These are phyloP conservation scores for Agrotis puta DNA, from an alignment of 2,888 invertebrate genomes.

Conservation along the genomic window DNA sequence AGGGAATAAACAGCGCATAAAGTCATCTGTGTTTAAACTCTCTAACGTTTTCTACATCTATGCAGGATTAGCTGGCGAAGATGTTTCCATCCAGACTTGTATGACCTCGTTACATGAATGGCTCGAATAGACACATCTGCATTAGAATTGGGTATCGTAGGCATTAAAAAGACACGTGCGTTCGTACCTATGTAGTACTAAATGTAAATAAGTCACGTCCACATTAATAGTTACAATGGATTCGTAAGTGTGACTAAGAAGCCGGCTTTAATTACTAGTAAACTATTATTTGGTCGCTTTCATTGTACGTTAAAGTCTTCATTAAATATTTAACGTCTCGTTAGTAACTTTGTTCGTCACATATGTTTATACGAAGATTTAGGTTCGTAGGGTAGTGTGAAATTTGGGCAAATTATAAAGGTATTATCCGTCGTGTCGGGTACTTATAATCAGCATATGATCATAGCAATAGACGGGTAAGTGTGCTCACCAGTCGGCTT, in stretches of 20 bases:
- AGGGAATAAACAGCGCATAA: constrained; percentile 83
- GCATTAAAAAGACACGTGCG: constrained; percentile 68
- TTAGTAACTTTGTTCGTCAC: constrained; percentile 40
- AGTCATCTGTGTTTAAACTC: constrained; percentile 75
- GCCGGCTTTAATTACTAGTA: constrained; percentile 27
- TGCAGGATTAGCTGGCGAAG: constrained; percentile 33
- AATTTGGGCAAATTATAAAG: constrained; percentile 58
- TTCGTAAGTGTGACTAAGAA: constrained; percentile 28
- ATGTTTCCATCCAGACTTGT: constrained; percentile 20
- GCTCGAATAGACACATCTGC: constrained; percentile 35
- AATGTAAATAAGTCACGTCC: constrained; percentile 68
- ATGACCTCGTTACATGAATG: constrained; percentile 36
- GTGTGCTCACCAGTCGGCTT: constrained; percentile 80
- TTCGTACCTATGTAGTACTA: constrained; percentile 66
- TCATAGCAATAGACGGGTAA: constrained; percentile 79
- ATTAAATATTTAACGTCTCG: constrained; percentile 37
- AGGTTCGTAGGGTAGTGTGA: constrained; percentile 26
- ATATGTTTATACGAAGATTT: constrained; percentile 51
- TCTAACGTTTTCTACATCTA: constrained; percentile 47
- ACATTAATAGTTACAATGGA: constrained; percentile 60
- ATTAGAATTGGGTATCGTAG: constrained; percentile 48
- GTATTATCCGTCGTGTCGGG: constrained; percentile 73
- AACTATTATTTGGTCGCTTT: constrained; percentile 17
- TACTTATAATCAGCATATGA: constrained; percentile 80
- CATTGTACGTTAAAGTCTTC: constrained; percentile 41